A percentile compares a stretch with the other conserved stretches of the same genome.
phyloP scores from a whole-genome alignment of 2,888 invertebrate species.

The Cephus pulcher region DNA sequence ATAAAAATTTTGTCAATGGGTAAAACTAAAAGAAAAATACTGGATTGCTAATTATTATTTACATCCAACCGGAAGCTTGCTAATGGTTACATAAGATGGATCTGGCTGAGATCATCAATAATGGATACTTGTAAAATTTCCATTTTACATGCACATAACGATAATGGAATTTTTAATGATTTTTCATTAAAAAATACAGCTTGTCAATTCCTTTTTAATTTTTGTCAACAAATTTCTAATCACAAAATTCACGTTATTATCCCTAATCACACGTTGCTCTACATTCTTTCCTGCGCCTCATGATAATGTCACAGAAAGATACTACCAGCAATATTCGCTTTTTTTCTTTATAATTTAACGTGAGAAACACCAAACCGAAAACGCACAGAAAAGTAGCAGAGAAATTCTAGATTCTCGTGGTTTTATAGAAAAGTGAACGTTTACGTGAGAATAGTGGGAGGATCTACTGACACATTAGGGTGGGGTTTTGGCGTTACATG shows the following conservation, averaged over 20 bases:
- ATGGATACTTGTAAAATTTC: neutral
- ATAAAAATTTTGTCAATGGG: neutral
- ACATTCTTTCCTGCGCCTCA: neutral
- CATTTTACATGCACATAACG: neutral
- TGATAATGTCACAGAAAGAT: neutral
- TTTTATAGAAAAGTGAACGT: slow-evolving; percentile 63
- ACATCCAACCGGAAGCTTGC: neutral
- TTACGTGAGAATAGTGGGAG: slow-evolving; percentile 55
- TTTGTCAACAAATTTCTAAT: neutral
- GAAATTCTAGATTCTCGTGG: slow-evolving; percentile 45
- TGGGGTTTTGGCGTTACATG: slow-evolving; percentile 37
- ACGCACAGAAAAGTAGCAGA: slow-evolving; percentile 40
- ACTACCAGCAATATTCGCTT: neutral
- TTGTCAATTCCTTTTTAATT: neutral
- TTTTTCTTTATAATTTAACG: neutral
- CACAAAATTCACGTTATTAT: neutral
- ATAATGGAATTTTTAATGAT: neutral
- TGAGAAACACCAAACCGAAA: neutral
- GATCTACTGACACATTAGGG: slow-evolving; percentile 31
- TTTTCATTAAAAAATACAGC: neutral
- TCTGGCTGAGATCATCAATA: neutral
- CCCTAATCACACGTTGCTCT: neutral
- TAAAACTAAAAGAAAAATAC: neutral
- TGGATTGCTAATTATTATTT: neutral
- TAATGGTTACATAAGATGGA: neutral